Conservation (phyloP, 2,888 invertebrate genomes). For the Pammene fasciana region DNA sequence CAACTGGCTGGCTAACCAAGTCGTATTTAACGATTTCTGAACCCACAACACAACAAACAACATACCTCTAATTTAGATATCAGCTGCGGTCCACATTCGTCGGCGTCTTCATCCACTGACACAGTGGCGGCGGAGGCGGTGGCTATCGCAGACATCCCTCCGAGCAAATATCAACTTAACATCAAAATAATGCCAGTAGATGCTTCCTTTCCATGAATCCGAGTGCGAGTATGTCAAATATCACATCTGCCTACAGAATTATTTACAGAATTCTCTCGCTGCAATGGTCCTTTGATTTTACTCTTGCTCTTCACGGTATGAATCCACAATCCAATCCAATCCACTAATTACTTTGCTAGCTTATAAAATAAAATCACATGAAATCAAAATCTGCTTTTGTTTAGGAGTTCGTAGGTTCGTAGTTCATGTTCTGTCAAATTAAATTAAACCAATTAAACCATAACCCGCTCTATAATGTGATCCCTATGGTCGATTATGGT, state of each 20-base stretch:
- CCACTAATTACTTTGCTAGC: too few species aligned
- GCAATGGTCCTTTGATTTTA: neutral
- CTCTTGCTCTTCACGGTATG: neutral
- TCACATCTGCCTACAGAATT: neutral
- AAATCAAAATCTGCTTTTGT: neutral
- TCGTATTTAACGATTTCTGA: too few species aligned
- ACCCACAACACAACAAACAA: too few species aligned
- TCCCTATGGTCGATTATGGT: constrained; percentile 8
- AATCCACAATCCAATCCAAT: too few species aligned
- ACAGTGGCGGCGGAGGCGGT: constrained; percentile 81
- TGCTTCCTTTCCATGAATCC: neutral
- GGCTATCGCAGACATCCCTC: constrained; percentile 61
- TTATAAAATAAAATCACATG: too few species aligned
- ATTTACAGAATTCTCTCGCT: neutral
- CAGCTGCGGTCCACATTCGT: constrained; percentile 88
- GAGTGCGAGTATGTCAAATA: neutral
- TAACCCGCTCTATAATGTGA: too few species aligned
- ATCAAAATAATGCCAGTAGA: constrained; percentile 46
- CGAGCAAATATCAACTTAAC: constrained; percentile 52
- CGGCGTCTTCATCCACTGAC: constrained; percentile 82
- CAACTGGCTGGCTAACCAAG: too few species aligned
- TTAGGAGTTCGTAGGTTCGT: neutral
- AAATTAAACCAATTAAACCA: neutral
- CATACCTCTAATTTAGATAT: constrained; percentile 88
- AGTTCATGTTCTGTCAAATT: neutral